A percentile compares a stretch with the other conserved stretches of the same genome.
phyloP scores from a whole-genome alignment of 2,113 vertebrate species.

The Turnix velox region DNA sequence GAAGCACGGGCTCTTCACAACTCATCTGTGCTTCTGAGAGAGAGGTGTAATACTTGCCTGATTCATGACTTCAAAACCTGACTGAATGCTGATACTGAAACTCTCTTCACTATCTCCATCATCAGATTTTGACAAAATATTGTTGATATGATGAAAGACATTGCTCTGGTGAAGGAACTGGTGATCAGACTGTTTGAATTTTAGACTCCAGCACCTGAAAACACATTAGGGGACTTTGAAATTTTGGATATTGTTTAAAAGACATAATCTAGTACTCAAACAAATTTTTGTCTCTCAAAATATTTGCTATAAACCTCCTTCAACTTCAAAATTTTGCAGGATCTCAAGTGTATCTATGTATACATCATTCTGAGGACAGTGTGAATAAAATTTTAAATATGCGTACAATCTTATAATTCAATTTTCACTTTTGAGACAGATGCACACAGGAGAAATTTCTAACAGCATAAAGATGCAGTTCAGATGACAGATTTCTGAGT shows the following conservation, averaged over 20 bases:
- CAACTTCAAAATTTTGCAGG: background rate
- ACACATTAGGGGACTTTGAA: background rate
- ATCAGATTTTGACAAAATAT: constrained; percentile 98
- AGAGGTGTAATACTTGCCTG: constrained; percentile 76
- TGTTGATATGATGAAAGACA: constrained; percentile 99
- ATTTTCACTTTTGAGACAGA: background rate
- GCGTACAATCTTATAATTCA: background rate
- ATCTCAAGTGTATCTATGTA: background rate
- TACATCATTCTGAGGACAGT: background rate
- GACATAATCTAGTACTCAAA: background rate
- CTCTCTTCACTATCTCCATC: constrained; percentile 98
- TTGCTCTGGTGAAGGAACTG: constrained; percentile 99
- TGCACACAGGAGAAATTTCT: background rate
- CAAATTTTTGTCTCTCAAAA: background rate
- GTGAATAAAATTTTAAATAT: background rate
- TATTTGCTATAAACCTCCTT: background rate
- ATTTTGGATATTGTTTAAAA: background rate
- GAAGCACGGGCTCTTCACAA: background rate
- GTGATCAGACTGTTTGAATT: constrained; percentile 98
- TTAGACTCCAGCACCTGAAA: constrained; percentile 97
- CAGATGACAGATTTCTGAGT: background rate
- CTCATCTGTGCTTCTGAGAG: background rate
- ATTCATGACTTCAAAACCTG: constrained; percentile 94
- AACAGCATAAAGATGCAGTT: background rate
- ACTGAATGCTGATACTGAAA: constrained; percentile 96